A percentile compares a stretch with the other conserved stretches of the same genome.
These are phyloP conservation scores for Clarias platycephalus DNA, from an alignment of 2,797 vertebrate species.

Conservation along the genomic window DNA sequence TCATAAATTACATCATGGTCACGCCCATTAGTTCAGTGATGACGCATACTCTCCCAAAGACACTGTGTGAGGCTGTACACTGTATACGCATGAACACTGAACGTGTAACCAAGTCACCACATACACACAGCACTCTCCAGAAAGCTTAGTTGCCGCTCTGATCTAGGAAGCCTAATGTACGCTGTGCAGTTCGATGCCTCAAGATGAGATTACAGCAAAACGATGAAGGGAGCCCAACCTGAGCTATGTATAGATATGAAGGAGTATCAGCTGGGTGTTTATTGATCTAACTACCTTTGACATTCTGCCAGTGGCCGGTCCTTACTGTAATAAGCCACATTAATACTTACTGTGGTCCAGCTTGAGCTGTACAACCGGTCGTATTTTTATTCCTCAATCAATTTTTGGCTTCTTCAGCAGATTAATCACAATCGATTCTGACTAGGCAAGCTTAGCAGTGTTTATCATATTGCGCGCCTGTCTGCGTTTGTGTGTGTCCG, in stretches of 20 bases:
- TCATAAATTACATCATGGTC: constrained; percentile 18
- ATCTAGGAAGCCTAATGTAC: background rate
- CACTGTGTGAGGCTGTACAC: background rate
- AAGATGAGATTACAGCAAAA: constrained; percentile 22
- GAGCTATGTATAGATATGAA: constrained; percentile 24
- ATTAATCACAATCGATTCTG: background rate
- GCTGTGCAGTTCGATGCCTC: background rate
- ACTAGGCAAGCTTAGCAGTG: background rate
- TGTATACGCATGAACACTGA: background rate
- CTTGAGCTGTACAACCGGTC: background rate
- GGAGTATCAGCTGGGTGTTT: constrained; percentile 3
- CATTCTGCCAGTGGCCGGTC: background rate
- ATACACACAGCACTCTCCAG: background rate
- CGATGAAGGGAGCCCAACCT: constrained; percentile 27
- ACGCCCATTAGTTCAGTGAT: constrained; percentile 30
- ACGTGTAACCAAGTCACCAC: background rate
- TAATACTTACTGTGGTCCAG: background rate
- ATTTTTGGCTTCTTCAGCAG: constrained; percentile 7
- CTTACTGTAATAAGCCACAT: background rate
- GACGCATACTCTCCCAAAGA: constrained; percentile 16
- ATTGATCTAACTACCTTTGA: background rate
- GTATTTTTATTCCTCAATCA: constrained; percentile 1
- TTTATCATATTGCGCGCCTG: background rate
- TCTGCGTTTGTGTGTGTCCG: background rate
- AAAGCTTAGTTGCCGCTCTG: background rate